phyloP scores from a whole-genome alignment of 37 sponge, comb jelly and placozoan species.

The Theonella swinhoei region DNA sequence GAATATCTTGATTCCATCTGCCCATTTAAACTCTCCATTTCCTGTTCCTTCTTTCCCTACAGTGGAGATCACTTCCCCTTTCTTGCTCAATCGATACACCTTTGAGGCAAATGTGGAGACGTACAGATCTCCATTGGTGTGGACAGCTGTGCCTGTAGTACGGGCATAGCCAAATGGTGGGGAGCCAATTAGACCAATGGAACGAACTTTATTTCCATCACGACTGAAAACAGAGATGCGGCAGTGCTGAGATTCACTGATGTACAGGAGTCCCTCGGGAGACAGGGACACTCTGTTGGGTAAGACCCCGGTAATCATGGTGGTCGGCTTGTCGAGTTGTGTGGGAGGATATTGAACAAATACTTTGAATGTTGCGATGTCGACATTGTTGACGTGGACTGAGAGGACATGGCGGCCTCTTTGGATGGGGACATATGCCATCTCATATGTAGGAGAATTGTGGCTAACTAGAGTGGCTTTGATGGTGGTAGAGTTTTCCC shows the following conservation, averaged over 20 bases:
- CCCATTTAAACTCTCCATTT: not conserved
- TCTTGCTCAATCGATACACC: not conserved
- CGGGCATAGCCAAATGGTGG: not conserved
- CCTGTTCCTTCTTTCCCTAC: not conserved
- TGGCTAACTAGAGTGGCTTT: not conserved
- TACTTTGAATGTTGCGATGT: constrained; percentile 2
- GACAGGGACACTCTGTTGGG: not conserved
- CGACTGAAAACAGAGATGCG: not conserved
- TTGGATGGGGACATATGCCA: not conserved
- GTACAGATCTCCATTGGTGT: not conserved
- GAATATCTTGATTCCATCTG: not conserved
- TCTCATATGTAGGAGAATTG: not conserved
- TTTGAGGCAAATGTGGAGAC: not conserved
- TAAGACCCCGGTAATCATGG: not conserved
- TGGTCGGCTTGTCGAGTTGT: constrained; percentile 2
- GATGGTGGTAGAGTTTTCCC: not conserved
- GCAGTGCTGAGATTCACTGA: not conserved
- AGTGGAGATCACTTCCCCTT: not conserved
- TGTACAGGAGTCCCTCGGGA: not conserved
- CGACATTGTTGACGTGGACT: constrained; percentile 6
- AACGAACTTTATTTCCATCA: not conserved
- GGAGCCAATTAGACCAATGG: not conserved
- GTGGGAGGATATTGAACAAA: constrained; percentile 12
- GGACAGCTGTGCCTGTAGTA: not conserved
- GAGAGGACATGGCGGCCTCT: not conserved